Percentiles rank a stretch among this genome's conserved stretches.
Conservation (phyloP, 2,797 vertebrate species). For the Cirrhinus mrigala region DNA sequence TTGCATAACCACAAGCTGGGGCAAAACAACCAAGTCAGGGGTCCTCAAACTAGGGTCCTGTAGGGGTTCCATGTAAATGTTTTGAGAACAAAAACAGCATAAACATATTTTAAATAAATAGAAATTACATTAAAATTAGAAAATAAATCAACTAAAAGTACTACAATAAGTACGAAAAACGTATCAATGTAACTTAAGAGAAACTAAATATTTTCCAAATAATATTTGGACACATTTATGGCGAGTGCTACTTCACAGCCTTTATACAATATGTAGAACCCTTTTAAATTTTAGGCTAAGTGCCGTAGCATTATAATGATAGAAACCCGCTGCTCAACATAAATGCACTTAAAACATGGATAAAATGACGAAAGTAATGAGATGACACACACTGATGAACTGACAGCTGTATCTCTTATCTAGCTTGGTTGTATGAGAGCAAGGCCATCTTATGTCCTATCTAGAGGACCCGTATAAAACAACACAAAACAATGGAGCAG, state of each 20-base stretch:
- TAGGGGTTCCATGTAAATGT: neutral
- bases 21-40: too few species aligned
- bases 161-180: neutral
- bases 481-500: neutral
- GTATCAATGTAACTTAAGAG: neutral
- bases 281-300: too few species aligned
- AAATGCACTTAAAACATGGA: neutral
- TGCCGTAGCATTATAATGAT: neutral
- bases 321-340: neutral
- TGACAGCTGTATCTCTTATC: neutral
- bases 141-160: neutral
- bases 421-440: neutral
- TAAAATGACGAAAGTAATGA: neutral
- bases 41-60: too few species aligned
- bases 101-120: neutral
- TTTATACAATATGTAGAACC: neutral
- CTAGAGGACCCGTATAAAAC: neutral
- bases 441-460: neutral
- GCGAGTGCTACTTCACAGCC: neutral
- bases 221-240: neutral
- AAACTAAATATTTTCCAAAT: neutral
- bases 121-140: neutral
- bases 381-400: neutral
- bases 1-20: too few species aligned
- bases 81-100: neutral